Evolutionary conservation across 2,888 invertebrate genomes (phyloP), one percentile per base, ranked within the genome.

Genomic region (Argyra leucocephala): DNA sequence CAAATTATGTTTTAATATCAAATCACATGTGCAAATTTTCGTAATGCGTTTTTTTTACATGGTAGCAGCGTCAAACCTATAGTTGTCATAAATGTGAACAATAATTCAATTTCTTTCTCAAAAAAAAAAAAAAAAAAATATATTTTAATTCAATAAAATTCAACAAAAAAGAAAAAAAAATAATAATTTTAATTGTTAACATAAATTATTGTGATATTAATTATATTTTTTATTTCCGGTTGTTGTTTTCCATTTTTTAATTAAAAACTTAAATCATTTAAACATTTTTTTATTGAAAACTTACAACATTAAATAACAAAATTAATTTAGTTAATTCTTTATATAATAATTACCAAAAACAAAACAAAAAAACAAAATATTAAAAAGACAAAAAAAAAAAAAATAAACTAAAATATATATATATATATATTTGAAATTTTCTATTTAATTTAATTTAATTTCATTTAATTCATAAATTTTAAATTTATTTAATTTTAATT

Each of bases 221-320:
- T 48, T 48, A 2, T 12, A 15, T 48, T 48, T 48, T 48, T 15
- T 18, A 48, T 12, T 48, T 48, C 18, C 18, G 48, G 48, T 48
- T 18, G 5, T 48, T 7, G 31, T 48, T 48, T 48, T 48, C 18
- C 6, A 9, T 37, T 37, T 37, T 15, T 37, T 37, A 37, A 37
- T 37, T 37, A 37, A 3, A 37, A 5, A n/a, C n/a, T n/a, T n/a
- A n/a, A n/a, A n/a, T n/a, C n/a, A n/a, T n/a, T n/a, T n/a, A n/a
- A n/a, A n/a, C n/a, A n/a, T n/a, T n/a, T n/a, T n/a, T 48, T 48
- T 48, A 48, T 18, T 48, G 12, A 48, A 48, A 48, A 48, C 48
- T 48, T 48, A 48, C 48, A 48, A 48, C n/a, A 48, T 48, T 48
- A 48, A 48, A 48, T 48, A 48, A 48, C 48, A 48, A 48, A 48